Percentiles rank a stretch among this genome's conserved stretches.
These are phyloP conservation scores for Peromyscus attwateri DNA, from an alignment of 2,797 vertebrate species.

Conservation along the genomic window DNA sequence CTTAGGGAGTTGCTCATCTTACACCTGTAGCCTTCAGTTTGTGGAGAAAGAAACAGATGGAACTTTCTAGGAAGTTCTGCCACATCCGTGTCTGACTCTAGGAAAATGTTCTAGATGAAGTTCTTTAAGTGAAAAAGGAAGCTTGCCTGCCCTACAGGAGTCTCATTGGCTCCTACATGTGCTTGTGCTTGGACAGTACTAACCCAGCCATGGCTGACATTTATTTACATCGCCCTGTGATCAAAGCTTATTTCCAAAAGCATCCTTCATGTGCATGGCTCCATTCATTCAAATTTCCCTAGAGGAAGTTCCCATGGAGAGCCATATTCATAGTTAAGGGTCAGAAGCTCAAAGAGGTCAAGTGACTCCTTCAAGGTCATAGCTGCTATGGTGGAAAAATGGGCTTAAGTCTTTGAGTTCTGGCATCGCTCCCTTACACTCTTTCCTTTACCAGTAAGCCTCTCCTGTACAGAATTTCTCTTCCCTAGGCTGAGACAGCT, in stretches of 20 bases:
- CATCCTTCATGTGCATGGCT: neutral
- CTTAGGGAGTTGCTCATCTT: neutral
- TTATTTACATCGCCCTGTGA: neutral
- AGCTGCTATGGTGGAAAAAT: neutral
- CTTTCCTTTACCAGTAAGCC: neutral
- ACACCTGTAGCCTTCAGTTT: neutral
- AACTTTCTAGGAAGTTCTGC: slow-evolving; percentile 46
- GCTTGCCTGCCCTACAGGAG: neutral
- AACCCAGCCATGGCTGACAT: neutral
- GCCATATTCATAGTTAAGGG: neutral
- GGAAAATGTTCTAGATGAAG: neutral
- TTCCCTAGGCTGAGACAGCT: neutral
- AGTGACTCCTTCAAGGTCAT: neutral
- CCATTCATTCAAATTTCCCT: neutral
- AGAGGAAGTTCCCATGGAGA: neutral
- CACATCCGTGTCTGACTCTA: neutral
- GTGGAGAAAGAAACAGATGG: neutral
- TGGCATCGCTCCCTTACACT: neutral
- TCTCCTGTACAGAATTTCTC: neutral
- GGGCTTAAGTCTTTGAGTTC: neutral
- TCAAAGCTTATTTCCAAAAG: neutral
- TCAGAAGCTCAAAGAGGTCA: neutral
- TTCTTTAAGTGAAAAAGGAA: neutral
- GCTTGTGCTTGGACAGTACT: neutral
- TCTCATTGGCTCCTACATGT: neutral